Base-by-base conservation (phyloP, 2,888 invertebrate genomes). In the Cyrtodaria siliqua region DNA sequence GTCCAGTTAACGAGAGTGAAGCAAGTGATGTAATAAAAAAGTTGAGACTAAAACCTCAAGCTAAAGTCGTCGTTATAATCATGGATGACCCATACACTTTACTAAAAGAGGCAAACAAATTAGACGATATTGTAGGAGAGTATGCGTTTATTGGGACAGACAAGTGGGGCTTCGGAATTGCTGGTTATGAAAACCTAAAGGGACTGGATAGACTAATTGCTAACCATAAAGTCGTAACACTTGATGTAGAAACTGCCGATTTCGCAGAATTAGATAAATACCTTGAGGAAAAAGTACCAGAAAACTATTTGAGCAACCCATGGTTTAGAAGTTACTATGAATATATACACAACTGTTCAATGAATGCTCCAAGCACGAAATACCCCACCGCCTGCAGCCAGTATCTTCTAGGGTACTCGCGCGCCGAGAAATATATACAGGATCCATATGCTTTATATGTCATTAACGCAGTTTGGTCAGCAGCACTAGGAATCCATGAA, bases 301-400 rank as follows among this genome's bases (percentile, higher is more conserved):
- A 69, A 18, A 89, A 77, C 27, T 88, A 93, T 71, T 73, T 70
- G 0, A 73, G 84, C 14, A 93, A 93, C 73, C 93, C 93, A 1
- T 94, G 94, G 94, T 94, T 93, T 84, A 75, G 86, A n/a, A 92
- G 93, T n/a, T 93, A 91, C 78, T 93, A 92, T 89, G 89, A 93
- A 74, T 74, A 89, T 27, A 71, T 90, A 1, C 91, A 89, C 75
- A 84, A 91, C 26, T 93, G 93, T 59, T 79, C 83, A 14, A 16
- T 78, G 3, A 42, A 52, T 0, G 49, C 61, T 1, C 38, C 71
- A 3, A 74, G 44, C 8, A 18, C 55, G 1, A 44, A 57, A 16
- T 81, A 74, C 49, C 53, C 80, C 8, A 20, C 23, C 1, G 33
- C 52, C n/a, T 87, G 85, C 38, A 60, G 68, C 33, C 60, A 71